Percentiles rank a stretch among this genome's conserved stretches.
These are phyloP conservation scores for Bombus sylvicola DNA, from an alignment of 1,140 invertebrate species.

Conservation along the genomic window DNA sequence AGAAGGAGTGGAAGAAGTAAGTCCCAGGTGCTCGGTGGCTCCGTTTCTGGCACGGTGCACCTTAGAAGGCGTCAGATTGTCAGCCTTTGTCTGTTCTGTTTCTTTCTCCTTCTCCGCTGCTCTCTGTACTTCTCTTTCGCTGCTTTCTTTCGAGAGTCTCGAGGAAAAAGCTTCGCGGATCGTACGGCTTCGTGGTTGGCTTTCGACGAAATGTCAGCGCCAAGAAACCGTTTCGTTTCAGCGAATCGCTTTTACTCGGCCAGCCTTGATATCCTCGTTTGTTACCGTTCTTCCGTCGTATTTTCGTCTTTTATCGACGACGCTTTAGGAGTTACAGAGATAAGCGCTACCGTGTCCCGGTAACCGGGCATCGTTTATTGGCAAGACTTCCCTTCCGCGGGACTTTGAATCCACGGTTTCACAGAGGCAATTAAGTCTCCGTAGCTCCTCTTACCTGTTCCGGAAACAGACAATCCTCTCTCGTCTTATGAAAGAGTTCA, in stretches of 20 bases:
- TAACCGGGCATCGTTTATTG: background rate
- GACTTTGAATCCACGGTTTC: slow-evolving; percentile 3
- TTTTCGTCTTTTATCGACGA: slow-evolving; percentile 23
- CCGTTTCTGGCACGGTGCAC: slow-evolving; percentile 73
- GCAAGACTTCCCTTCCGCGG: background rate
- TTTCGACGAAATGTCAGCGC: slow-evolving; percentile 10
- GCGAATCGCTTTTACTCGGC: slow-evolving; percentile 4
- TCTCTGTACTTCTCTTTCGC: background rate
- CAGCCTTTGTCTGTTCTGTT: slow-evolving; percentile 49
- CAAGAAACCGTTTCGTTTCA: slow-evolving; percentile 13
- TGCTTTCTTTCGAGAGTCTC: slow-evolving; percentile 48
- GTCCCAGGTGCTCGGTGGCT: slow-evolving; percentile 67
- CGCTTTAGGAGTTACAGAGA: background rate
- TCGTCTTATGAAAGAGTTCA: slow-evolving; percentile 15
- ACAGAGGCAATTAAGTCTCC: slow-evolving; percentile 6
- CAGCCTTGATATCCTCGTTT: slow-evolving; percentile 15
- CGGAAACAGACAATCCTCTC: slow-evolving; percentile 13
- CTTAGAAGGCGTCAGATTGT: slow-evolving; percentile 69
- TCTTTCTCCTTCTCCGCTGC: background rate
- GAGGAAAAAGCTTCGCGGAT: slow-evolving; percentile 29
- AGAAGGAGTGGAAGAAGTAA: slow-evolving; percentile 52
- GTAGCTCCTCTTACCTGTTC: background rate
- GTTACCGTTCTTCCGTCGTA: background rate
- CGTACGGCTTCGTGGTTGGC: background rate
- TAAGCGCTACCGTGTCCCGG: background rate